Evolutionary conservation across 2,113 vertebrate genomes (phyloP), one percentile per base, ranked within the genome.

Genomic region (Polypterus senegalus): DNA sequence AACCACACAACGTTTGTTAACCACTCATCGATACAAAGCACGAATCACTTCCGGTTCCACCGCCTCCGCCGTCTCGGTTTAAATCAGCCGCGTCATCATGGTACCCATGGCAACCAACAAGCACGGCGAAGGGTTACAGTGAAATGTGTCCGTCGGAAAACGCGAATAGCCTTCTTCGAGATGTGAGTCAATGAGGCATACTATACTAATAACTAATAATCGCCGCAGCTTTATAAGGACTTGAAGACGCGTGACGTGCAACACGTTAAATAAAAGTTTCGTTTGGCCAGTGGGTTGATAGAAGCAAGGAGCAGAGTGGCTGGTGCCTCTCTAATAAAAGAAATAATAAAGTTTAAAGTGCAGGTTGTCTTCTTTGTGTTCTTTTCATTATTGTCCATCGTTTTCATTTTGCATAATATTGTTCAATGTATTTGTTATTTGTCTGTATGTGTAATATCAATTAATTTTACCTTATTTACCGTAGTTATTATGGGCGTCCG

Each of bases 91-190:
- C 56, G 27, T 64, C 43, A 4, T n/a, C 11, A 9, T 5, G 43
- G 27, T 49, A 51, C 56, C 60, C 59, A 66, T 53, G 46, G 9
- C 49, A 48, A 48, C 54, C 61, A 52, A 27, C 27, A 9, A 9
- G n/a, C 27, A 27, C 10, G 10, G 3, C 55, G 4, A 52, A 9
- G 61, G 49, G 67, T 69, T 43, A 66, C 61, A 59, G 9, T 9
- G 4, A 63, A 61, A 63, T 9, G 10, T 3, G 53, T 63, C 64
- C 67, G 67, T 60, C 51, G 48, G 53, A 55, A 63, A 45, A 43
- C 44, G 5, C 46, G n/a, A 6, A 3, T 11, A 6, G 5, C n/a
- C 46, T 7, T 58, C 4, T 45, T 43, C 6, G 56, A 43, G 8
- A 43, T 52, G 27, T 27, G 51, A 10, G 51, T 52, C 27, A 27